Conservation (phyloP, 2,888 invertebrate species). For the Amphipyra berbera region DNA sequence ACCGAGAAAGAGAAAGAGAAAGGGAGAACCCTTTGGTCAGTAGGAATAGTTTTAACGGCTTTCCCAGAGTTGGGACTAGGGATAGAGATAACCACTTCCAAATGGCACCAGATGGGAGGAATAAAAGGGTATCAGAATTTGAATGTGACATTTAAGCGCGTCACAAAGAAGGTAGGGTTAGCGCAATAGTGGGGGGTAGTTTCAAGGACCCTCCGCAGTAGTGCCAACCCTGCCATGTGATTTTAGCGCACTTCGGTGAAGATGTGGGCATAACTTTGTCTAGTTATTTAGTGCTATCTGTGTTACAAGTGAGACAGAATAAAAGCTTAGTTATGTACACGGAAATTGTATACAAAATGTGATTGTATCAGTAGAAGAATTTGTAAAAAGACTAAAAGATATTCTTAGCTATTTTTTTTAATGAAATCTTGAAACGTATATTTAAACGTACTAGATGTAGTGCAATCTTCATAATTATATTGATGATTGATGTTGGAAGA, state of each 20-base stretch:
- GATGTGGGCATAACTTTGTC: constrained; percentile 47
- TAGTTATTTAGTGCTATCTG: constrained; percentile 37
- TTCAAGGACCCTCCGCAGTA: not conserved
- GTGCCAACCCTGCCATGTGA: constrained; percentile 2
- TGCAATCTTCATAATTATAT: not conserved
- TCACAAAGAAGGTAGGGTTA: constrained; percentile 10
- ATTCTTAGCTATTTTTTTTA: constrained; percentile 11
- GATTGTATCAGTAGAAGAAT: constrained; percentile 13
- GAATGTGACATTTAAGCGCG: constrained; percentile 89
- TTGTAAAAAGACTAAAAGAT: not conserved
- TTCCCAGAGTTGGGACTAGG: constrained; percentile 82
- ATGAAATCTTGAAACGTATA: constrained; percentile 9
- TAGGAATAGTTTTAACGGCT: constrained; percentile 87
- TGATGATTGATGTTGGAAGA: too few relatives aligned
- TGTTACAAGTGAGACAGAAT: constrained; percentile 2
- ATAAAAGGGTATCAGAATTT: constrained; percentile 91
- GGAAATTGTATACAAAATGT: constrained; percentile 22
- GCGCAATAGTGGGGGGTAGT: not conserved
- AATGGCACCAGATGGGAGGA: constrained; percentile 84
- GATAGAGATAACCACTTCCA: constrained; percentile 85
- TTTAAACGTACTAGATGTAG: constrained; percentile 10
- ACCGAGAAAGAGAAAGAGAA: constrained; percentile 80
- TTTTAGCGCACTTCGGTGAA: not conserved
- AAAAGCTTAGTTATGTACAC: constrained; percentile 30
- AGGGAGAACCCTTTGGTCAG: constrained; percentile 84